Evolutionary conservation across 2,888 invertebrate genomes (phyloP), one percentile per base, ranked within the genome.

Genomic region (Drosophila pegasa): DNA sequence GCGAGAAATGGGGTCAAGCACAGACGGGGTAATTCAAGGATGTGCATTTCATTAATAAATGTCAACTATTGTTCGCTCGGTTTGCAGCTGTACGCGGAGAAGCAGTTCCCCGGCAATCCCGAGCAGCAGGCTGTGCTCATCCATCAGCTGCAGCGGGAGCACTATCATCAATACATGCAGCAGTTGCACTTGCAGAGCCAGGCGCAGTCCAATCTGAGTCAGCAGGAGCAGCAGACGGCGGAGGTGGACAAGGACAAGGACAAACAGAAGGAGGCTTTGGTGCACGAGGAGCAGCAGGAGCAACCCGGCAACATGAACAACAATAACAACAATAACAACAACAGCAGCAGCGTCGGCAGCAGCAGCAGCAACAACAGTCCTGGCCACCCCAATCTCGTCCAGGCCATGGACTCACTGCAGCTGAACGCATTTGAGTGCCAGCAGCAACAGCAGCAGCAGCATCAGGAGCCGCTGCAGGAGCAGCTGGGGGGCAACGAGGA

Each of bases 121-220:
- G 96, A 96, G 81, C 96, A 99, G 93, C 99, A 99, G 94, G 98
- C 97, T 0, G 95, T 97, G 41, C 93, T 99, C 27, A 97, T 99
- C 63, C 94, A 96, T 60, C 99, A 99, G 91, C 93, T 99, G 47
- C 99, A 99, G 93, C 99, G 99, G 85, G 98, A 99, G 90, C 99
- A 99, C 92, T 99, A 98, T 91, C 98, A 98, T 91, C 99, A 99
- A 90, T 99, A 99, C 92, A 98, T 99, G 95, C 97, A 98, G 87
- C 99, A 99, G 92, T 93, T 99, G 38, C 95, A 95, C 58, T 70
- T 91, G 74, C 92, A 91, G 73, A 90, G 77, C 47, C 90, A 77
- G 57, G 80, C 68, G 27, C 82, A 64, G 43, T 6, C 38, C 5
- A 65, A 43, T 27, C 57, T 71, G 50, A 58, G 68, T 57, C 71